Evolutionary conservation across 2,113 vertebrate genomes (phyloP).

Genomic region (Felis catus): DNA sequence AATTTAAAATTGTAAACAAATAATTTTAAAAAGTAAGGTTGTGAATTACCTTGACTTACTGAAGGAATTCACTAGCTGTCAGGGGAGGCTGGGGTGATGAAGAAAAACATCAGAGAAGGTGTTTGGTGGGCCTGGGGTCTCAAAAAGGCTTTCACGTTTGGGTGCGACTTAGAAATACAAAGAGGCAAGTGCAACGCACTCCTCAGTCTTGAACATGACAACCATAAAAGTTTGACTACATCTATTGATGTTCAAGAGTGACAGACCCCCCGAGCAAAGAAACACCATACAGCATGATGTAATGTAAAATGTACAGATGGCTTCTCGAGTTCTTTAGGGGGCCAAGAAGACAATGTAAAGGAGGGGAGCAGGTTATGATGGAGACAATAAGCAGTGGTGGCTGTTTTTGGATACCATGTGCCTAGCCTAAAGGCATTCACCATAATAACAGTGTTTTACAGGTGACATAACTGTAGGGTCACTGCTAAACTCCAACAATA

Average conservation of each 20-base stretch:
- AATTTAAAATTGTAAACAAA: background rate
- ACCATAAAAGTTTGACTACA: background rate
- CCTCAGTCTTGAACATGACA: background rate
- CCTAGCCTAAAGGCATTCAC: background rate
- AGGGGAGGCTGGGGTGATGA: background rate
- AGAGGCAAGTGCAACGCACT: background rate
- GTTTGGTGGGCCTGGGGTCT: background rate
- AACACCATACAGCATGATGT: background rate
- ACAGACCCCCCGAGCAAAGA: background rate
- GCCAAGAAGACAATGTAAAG: background rate
- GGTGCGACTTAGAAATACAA: background rate
- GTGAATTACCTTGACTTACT: background rate
- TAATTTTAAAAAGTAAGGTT: background rate
- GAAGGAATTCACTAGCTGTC: background rate
- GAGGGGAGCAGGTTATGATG: background rate
- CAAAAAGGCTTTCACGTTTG: background rate
- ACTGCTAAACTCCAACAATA: background rate
- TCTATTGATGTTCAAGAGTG: background rate
- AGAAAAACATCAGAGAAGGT: background rate
- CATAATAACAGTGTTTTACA: background rate
- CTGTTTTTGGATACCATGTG: background rate
- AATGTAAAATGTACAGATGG: background rate
- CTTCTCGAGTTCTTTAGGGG: rapidly evolving
- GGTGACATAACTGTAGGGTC: background rate
- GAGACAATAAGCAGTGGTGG: background rate